phyloP scores from a whole-genome alignment of 2,888 invertebrate genomes.

The Philaethria dido region DNA sequence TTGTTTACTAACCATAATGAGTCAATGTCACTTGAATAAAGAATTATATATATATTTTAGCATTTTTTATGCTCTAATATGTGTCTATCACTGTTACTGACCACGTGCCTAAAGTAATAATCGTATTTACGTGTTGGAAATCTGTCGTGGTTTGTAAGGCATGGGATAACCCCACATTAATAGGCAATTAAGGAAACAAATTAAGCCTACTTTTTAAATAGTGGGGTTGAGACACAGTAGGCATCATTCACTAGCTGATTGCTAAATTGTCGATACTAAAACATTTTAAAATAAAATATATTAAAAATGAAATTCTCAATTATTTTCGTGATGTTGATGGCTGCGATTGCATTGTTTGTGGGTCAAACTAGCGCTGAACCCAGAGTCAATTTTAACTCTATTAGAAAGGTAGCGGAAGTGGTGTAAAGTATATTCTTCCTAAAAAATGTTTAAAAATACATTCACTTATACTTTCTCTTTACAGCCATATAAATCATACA shows the following conservation, averaged over 20 bases:
- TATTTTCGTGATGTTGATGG: slow-evolving; percentile 49
- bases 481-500: too few relatives aligned
- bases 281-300: neutral
- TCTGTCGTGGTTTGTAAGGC: neutral
- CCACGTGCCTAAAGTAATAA: neutral
- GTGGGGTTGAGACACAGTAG: neutral
- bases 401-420: slow-evolving; percentile 49
- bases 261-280: neutral
- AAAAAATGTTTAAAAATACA: too few relatives aligned
- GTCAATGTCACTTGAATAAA: too few relatives aligned
- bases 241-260: neutral
- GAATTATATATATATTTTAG: neutral
- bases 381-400: slow-evolving; percentile 47
- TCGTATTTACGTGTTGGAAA: neutral
- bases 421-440: slow-evolving; percentile 31
- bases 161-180: neutral
- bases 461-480: too few relatives aligned
- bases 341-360: slow-evolving; percentile 48
- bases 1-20: too few relatives aligned
- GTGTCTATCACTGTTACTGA: neutral
- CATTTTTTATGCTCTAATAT: neutral
- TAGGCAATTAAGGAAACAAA: neutral
- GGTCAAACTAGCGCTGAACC: slow-evolving; percentile 49
- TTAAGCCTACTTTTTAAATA: neutral
- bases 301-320: slow-evolving; percentile 53